These are phyloP conservation scores for Trichopoda pennipes DNA, from an alignment of 2,888 invertebrate genomes.

Conservation along the genomic window DNA sequence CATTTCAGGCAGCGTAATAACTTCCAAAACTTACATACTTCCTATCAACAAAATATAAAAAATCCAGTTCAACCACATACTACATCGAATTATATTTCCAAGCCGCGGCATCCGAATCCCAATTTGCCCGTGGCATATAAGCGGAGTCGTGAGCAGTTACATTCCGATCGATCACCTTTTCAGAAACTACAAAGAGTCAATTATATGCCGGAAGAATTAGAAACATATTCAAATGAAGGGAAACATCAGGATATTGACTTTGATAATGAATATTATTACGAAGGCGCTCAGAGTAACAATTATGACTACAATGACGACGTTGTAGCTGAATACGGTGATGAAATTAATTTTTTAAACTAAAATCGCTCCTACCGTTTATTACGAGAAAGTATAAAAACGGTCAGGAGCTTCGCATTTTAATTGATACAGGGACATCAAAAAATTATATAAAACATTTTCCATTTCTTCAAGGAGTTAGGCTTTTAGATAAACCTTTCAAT, in stretches of 20 bases:
- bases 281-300: constrained; percentile 16
- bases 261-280: constrained; percentile 43
- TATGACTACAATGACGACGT: constrained; percentile 11
- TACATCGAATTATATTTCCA: constrained; percentile 34
- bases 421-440: constrained; percentile 27
- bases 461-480: not conserved
- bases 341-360: constrained; percentile 44
- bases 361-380: constrained; percentile 49
- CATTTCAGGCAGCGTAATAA: constrained; percentile 42
- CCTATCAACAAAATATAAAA: constrained; percentile 39
- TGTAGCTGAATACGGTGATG: constrained; percentile 31
- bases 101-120: constrained; percentile 23
- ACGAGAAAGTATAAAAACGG: constrained; percentile 35
- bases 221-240: constrained; percentile 24
- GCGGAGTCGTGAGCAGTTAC: constrained; percentile 19
- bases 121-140: constrained; percentile 43
- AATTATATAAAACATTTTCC: constrained; percentile 13
- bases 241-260: not conserved
- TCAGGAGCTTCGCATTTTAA: constrained; percentile 29
- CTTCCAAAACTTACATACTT: constrained; percentile 21
- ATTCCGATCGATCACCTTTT: constrained; percentile 24
- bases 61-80: constrained; percentile 26
- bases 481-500: constrained; percentile 12
- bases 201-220: constrained; percentile 42
- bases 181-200: constrained; percentile 38